Evolutionary conservation across 23 tunicate species (phyloP).

Genomic region (Trididemnum nubilum): DNA sequence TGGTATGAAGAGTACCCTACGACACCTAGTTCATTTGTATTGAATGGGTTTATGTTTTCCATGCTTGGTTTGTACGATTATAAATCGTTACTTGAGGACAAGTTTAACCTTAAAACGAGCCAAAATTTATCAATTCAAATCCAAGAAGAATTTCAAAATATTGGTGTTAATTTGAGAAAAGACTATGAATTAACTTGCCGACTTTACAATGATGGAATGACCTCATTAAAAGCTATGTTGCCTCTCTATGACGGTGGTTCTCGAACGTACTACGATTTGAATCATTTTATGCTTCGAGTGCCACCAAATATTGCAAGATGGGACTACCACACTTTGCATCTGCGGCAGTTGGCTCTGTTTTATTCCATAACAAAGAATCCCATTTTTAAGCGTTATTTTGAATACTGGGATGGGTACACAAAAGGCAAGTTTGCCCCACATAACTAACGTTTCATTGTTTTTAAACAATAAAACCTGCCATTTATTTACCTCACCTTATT

Average conservation of each 20-base stretch:
- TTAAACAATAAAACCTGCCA: no score
- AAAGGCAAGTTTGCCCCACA: slow-evolving; percentile 77
- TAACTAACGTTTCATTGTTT: no score
- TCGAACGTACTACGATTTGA: slow-evolving; percentile 82
- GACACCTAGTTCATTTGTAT: slow-evolving; percentile 70
- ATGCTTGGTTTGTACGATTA: slow-evolving; percentile 87
- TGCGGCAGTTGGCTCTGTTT: slow-evolving; percentile 77
- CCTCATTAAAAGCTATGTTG: slow-evolving; percentile 73
- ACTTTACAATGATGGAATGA: slow-evolving; percentile 74
- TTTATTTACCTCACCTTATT: no score
- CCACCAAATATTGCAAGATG: slow-evolving; percentile 95
- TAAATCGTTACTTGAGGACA: slow-evolving; percentile 58
- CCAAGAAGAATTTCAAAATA: neutral
- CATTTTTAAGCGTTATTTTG: slow-evolving; percentile 50
- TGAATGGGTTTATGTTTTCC: slow-evolving; percentile 94
- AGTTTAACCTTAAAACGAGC: slow-evolving; percentile 9
- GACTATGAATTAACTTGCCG: slow-evolving; percentile 25
- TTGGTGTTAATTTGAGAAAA: slow-evolving; percentile 6
- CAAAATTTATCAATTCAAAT: neutral
- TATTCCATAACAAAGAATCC: slow-evolving; percentile 68
- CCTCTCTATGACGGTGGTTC: slow-evolving; percentile 94
- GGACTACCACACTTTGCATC: slow-evolving; percentile 96
- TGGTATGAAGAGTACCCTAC: slow-evolving; percentile 99
- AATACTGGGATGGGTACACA: slow-evolving; percentile 69
- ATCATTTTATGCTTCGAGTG: slow-evolving; percentile 57